Evolutionary conservation across 2,888 invertebrate species (phyloP).

Genomic region (Drosophila differens): DNA sequence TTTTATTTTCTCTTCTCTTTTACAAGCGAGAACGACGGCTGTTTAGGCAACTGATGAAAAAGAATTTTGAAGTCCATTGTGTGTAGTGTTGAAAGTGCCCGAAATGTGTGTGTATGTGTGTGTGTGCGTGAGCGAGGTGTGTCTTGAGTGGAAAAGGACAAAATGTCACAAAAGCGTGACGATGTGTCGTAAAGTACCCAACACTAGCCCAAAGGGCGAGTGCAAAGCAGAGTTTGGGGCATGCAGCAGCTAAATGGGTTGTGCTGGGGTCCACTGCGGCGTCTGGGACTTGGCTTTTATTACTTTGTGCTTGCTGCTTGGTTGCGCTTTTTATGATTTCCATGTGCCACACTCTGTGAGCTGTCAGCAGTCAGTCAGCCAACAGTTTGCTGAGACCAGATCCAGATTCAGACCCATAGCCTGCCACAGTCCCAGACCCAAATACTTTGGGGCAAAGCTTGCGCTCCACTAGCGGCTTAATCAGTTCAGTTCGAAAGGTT

Average conservation of each 20-base stretch:
- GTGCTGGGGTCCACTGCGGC: constrained; percentile 19
- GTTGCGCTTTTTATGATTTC: constrained; percentile 63
- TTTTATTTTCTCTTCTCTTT: constrained; percentile 29
- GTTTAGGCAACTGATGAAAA: constrained; percentile 68
- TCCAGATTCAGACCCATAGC: constrained; percentile 7
- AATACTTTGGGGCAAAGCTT: constrained; percentile 15
- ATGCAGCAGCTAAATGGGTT: constrained; percentile 27
- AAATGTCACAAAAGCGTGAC: constrained; percentile 83
- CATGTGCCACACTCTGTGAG: constrained; percentile 58
- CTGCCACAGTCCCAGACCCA: background rate
- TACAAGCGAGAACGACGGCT: constrained; percentile 38
- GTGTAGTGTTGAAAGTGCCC: constrained; percentile 55
- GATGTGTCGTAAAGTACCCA: constrained; percentile 81
- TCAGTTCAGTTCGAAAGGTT: constrained; percentile 72
- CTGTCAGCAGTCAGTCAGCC: constrained; percentile 69
- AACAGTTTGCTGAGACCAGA: constrained; percentile 23
- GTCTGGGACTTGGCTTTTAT: constrained; percentile 56
- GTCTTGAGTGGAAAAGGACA: constrained; percentile 75
- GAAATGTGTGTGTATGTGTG: constrained; percentile 39
- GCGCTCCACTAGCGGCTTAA: constrained; percentile 69
- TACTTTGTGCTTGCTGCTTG: constrained; percentile 53
- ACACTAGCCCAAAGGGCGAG: constrained; percentile 56
- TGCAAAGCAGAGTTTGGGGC: constrained; percentile 15
- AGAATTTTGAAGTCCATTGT: constrained; percentile 78
- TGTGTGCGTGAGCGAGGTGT: constrained; percentile 20